Evolutionary conservation across 2,888 invertebrate species (phyloP).

Genomic region (Tineola bisselliella): DNA sequence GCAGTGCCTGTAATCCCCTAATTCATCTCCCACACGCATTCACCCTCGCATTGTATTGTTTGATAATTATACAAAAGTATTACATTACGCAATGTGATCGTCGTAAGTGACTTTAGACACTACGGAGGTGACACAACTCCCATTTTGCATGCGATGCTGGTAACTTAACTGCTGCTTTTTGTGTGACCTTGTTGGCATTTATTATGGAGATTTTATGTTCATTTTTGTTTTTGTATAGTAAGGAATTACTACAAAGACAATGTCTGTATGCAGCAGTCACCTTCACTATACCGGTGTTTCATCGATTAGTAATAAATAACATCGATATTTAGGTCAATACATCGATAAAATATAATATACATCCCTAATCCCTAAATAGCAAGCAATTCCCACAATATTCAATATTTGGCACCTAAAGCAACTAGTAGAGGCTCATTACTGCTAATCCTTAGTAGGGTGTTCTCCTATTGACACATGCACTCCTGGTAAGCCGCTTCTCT

Average conservation of each 20-base stretch:
- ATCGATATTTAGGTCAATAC: too few relatives aligned
- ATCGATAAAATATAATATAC: background rate
- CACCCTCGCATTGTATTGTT: constrained; percentile 26
- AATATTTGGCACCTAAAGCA: constrained; percentile 5
- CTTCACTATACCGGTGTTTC: too few relatives aligned
- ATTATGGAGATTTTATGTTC: too few relatives aligned
- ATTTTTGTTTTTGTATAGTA: too few relatives aligned
- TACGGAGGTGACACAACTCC: background rate
- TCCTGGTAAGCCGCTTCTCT: constrained; percentile 5
- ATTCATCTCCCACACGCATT: constrained; percentile 50
- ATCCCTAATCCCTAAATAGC: background rate
- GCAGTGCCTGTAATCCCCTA: constrained; percentile 61
- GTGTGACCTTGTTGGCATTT: too few relatives aligned
- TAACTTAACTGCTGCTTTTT: too few relatives aligned
- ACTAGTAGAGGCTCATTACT: background rate
- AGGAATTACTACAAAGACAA: too few relatives aligned
- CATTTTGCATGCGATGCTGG: too few relatives aligned
- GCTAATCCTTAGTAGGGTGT: constrained; percentile 3
- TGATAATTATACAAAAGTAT: constrained; percentile 11
- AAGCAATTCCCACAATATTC: constrained; percentile 2
- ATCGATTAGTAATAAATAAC: too few relatives aligned
- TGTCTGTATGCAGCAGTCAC: too few relatives aligned
- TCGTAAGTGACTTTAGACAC: background rate
- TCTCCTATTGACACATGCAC: background rate
- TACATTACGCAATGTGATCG: background rate